phyloP scores from a whole-genome alignment of 2,113 vertebrate species.

The Apteryx owenii region DNA sequence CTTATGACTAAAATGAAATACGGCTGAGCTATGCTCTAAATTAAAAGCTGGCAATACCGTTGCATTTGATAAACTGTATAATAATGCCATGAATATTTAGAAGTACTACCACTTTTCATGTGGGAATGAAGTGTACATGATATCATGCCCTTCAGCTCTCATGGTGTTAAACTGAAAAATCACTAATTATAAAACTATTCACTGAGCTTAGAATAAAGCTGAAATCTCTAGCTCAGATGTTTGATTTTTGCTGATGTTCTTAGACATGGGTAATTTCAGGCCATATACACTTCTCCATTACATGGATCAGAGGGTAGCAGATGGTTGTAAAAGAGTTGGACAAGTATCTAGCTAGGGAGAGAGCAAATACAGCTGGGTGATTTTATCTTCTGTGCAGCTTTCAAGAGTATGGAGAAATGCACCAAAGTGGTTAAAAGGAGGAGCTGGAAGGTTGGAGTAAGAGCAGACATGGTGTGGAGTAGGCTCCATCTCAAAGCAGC shows the following conservation, averaged over 20 bases:
- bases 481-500: neutral
- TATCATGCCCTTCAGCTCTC: neutral
- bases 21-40: constrained; percentile 2
- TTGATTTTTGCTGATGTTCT: constrained; percentile 35
- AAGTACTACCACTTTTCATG: neutral
- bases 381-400: neutral
- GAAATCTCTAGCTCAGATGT: neutral
- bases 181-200: neutral
- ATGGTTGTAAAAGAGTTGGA: constrained; percentile 40
- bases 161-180: constrained; percentile 1
- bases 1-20: constrained; percentile 9
- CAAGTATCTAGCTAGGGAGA: constrained; percentile 1
- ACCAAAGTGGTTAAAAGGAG: neutral
- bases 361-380: constrained; percentile 26
- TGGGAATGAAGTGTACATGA: neutral
- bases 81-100: constrained; percentile 44
- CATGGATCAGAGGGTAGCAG: constrained; percentile 35
- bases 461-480: neutral
- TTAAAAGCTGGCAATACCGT: constrained; percentile 36
- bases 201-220: neutral
- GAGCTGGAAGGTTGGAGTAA: neutral
- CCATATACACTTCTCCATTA: neutral
- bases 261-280: neutral
- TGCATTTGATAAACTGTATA: constrained; percentile 27
- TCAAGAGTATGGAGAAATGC: neutral